phyloP scores from a whole-genome alignment of 2,113 vertebrate genomes.

The Burhinus oedicnemus region DNA sequence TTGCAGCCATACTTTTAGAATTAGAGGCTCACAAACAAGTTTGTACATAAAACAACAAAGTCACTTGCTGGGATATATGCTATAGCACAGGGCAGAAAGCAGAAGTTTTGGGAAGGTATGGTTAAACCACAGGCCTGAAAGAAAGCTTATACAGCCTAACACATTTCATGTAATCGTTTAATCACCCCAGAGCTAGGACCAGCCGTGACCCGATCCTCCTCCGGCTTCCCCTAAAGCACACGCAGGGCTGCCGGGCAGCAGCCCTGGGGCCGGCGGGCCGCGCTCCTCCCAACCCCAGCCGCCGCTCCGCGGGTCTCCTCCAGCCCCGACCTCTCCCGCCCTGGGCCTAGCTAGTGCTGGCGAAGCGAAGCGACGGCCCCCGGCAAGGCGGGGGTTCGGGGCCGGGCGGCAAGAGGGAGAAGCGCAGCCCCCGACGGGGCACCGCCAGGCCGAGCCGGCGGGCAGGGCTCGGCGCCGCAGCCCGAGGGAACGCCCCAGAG shows the following conservation, averaged over 20 bases:
- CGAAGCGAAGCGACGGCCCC: background rate
- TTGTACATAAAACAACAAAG: background rate
- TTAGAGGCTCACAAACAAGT: background rate
- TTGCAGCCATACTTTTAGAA: background rate
- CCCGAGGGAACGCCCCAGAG: background rate
- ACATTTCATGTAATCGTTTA: background rate
- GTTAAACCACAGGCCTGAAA: background rate
- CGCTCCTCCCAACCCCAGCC: too few relatives aligned
- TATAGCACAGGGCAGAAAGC: too few relatives aligned
- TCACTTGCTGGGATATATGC: fast-evolving
- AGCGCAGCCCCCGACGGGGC: background rate
- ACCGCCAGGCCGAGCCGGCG: too few relatives aligned
- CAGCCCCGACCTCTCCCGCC: background rate
- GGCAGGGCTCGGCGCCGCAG: too few relatives aligned
- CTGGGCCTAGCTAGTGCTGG: background rate
- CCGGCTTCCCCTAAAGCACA: background rate
- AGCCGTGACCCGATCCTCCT: background rate
- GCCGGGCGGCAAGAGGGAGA: too few relatives aligned
- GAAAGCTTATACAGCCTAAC: background rate
- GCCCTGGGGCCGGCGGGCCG: too few relatives aligned
- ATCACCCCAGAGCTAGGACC: background rate
- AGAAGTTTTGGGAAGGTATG: background rate
- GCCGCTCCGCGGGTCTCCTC: too few relatives aligned
- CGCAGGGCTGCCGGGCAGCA: too few relatives aligned
- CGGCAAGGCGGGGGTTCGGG: too few relatives aligned